A percentile compares a stretch with the other conserved stretches of the same genome.
Evolutionary conservation across 2,888 invertebrate genomes (phyloP).

Genomic region (Psococerastis gibbosa): DNA sequence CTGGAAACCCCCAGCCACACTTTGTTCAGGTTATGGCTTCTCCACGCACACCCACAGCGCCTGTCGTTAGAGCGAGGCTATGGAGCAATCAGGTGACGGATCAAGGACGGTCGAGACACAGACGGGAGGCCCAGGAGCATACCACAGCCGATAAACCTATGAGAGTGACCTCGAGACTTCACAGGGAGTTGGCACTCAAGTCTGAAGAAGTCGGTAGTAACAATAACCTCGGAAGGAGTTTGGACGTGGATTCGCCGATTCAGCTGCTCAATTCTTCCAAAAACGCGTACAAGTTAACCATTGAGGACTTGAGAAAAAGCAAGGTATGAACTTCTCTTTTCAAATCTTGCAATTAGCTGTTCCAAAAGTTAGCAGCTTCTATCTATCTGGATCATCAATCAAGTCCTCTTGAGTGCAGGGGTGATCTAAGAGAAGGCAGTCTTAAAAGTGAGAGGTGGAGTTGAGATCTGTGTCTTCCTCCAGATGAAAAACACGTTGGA

Average conservation of each 20-base stretch:
- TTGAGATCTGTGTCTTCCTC: too few relatives aligned
- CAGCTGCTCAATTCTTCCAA: background rate
- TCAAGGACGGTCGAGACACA: background rate
- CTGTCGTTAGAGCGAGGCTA: conserved; percentile 28
- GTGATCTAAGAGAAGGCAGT: too few relatives aligned
- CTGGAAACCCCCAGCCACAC: conserved; percentile 38
- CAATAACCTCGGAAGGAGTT: conserved; percentile 14
- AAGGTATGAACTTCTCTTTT: background rate
- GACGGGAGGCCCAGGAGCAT: background rate
- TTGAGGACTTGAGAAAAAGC: conserved; percentile 1
- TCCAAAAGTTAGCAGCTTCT: too few relatives aligned
- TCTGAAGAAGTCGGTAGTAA: background rate
- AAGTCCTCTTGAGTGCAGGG: too few relatives aligned
- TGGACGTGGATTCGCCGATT: background rate
- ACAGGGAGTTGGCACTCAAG: background rate
- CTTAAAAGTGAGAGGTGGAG: too few relatives aligned
- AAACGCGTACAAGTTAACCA: background rate
- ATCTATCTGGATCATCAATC: too few relatives aligned
- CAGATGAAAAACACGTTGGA: too few relatives aligned
- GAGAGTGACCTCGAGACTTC: background rate
- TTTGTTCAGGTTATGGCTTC: conserved; percentile 39
- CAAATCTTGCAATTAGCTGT: too few relatives aligned
- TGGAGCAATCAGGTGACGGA: conserved; percentile 24
- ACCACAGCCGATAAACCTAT: background rate
- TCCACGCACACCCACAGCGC: conserved; percentile 26